Base-by-base conservation (phyloP, 2,113 vertebrate species). In the Rallus limicola region DNA sequence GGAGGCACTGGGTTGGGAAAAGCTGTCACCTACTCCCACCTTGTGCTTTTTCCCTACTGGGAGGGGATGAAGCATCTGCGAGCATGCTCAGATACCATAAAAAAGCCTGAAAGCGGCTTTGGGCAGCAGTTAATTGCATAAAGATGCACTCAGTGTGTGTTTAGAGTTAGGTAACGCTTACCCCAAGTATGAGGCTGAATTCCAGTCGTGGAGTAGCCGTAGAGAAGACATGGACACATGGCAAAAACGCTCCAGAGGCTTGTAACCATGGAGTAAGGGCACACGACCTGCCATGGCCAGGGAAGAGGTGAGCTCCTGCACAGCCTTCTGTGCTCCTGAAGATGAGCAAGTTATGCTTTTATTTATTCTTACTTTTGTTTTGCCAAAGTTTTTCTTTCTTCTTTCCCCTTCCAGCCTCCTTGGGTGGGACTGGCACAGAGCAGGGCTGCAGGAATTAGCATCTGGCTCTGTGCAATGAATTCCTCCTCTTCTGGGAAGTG, bases 181-280 rank as follows among this genome's bases (percentile, higher is more conserved):
- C 40, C 23, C 33, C 7, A n/a, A 65, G 19, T 31, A 38, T 50
- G 62, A 11, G 1, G 24, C 48, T 76, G 31, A 80, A 62, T 77
- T 48, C 50, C n/a, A 23, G 13, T 36, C 50, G 38, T n/a, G n/a
- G 76, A 80, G 44, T 6, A 34, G 67, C 53, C 52, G 0, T 23
- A n/a, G 58, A 34, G 31, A 65, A 38, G 26, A 23, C 18, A 23
- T 2, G 0, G 64, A 19, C 13, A 9, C 0, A 1, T 24, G 59
- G 44, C 33, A 20, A 28, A 58, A 81, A 11, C 13, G 5, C 53
- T 65, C 13, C 4, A 11, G 20, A 70, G 29, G 52, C 21, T 42
- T 14, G 70, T 40, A 55, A 23, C 16, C 25, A 2, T 3, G 5
- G 25, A 1, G 2, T 48, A 9, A 34, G n/a, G 31, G 50, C 44